A percentile compares a stretch with the other conserved stretches of the same genome.
Conservation (phyloP, 2,797 vertebrate genomes). For the Rallus crepitans region DNA sequence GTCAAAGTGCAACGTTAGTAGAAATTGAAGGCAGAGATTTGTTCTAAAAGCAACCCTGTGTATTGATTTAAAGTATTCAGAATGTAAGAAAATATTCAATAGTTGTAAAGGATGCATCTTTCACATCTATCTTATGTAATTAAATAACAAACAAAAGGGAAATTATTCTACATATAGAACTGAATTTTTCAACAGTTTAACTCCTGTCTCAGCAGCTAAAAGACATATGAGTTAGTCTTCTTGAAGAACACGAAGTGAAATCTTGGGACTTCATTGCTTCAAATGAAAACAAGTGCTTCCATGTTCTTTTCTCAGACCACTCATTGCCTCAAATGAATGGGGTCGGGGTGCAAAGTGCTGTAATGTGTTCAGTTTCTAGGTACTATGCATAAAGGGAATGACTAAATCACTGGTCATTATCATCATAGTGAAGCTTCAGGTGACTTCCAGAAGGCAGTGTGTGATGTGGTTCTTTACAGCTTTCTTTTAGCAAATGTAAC, state of each 20-base stretch:
- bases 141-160: not conserved
- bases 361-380: not conserved
- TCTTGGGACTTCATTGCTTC: not conserved
- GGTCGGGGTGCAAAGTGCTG: fast-evolving
- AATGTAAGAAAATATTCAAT: not conserved
- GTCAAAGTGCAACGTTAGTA: not conserved
- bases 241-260: not conserved
- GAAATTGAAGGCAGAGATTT: not conserved
- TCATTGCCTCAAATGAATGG: not conserved
- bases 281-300: not conserved
- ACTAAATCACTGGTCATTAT: not conserved
- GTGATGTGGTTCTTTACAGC: not conserved
- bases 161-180: not conserved
- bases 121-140: not conserved
- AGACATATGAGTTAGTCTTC: not conserved
- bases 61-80: not conserved
- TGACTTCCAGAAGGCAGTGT: not conserved
- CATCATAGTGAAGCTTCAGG: not conserved
- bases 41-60: not conserved
- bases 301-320: not conserved
- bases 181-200: not conserved
- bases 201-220: not conserved
- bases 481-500: not conserved
- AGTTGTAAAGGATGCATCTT: fast-evolving
- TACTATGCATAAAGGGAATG: not conserved